Evolutionary conservation across 2,888 invertebrate genomes (phyloP).

Genomic region (Chironomus tentans): DNA sequence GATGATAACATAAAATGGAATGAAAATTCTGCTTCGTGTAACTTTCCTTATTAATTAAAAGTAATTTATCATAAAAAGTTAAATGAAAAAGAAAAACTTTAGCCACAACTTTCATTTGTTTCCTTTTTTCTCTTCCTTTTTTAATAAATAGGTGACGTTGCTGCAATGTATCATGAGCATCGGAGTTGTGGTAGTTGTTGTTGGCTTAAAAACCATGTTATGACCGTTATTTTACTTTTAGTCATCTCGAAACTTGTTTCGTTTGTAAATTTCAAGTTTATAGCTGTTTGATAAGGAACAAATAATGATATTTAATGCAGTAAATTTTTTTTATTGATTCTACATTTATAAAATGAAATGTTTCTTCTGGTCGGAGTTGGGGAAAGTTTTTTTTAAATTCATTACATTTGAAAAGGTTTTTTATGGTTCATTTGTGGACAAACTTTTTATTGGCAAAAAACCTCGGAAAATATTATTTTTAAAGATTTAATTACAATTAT

Average conservation of each 20-base stretch:
- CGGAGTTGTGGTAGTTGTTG: not conserved
- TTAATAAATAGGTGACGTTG: slow-evolving; percentile 9
- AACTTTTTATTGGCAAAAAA: too few species aligned
- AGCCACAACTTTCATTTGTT: not conserved
- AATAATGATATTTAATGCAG: not conserved
- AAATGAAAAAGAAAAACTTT: not conserved
- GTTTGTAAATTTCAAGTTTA: not conserved
- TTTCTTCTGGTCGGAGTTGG: too few species aligned
- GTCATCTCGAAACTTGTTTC: not conserved
- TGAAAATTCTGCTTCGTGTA: not conserved
- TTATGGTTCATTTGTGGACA: too few species aligned
- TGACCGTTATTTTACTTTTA: not conserved
- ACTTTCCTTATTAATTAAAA: not conserved
- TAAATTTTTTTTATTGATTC: not conserved
- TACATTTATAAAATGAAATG: too few species aligned
- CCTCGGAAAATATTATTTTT: too few species aligned
- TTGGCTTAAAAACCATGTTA: not conserved
- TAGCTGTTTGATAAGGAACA: not conserved
- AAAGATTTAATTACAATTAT: too few species aligned
- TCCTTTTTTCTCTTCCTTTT: not conserved
- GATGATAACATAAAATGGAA: not conserved
- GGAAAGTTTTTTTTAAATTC: too few species aligned
- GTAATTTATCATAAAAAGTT: not conserved
- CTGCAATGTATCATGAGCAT: slow-evolving; percentile 18
- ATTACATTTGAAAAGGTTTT: too few species aligned